Evolutionary conservation across 2,797 vertebrate genomes (phyloP), one percentile per base, ranked within the genome.

Genomic region (Prionace glauca): DNA sequence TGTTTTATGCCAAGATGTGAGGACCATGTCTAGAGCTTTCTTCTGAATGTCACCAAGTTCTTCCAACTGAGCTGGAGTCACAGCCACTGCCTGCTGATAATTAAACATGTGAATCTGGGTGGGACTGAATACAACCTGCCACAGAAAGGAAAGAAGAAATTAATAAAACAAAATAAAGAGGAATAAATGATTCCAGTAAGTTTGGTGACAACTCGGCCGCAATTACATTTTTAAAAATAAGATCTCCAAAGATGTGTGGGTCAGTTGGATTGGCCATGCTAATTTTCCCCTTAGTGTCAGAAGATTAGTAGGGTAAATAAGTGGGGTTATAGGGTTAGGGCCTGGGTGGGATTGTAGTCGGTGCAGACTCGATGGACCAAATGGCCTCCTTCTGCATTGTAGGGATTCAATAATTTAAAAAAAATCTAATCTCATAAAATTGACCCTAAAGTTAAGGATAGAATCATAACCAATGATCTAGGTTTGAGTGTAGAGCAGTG

Each of bases 81-180:
- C 97, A 14, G 97, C 97, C 2, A 96, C 95, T 0, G 97, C 98
- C 97, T 98, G 98, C 95, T 98, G 97, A 32, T 98, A 98, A 79
- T 97, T 97, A 96, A 98, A 98, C 97, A 97, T 96, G 88, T 96
- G 96, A 92, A 98, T 97, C 97, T 98, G 97, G 14, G 14, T 96
- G 87, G 96, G 97, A 96, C 96, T 65, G 96, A 98, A 98, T 90
- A 97, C 97, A 90, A 98, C 98, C 98, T 98, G 94, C 2, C 96
- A 56, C 77, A 96, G 81, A 56, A 86, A 88, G 88, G 77, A 12
- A 95, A 92, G 7, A 93, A 7, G 29, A 41, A 93, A 93, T 62
- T n/a, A 32, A 71, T 71, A 65, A 74, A 20, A 93, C 74, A 29
- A 10, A 88, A 62, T 20, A 62, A 56, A 81, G 36, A 10, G 12